These are phyloP conservation scores for Bombus cullumanus DNA, from an alignment of 1,140 invertebrate genomes.

Conservation along the genomic window DNA sequence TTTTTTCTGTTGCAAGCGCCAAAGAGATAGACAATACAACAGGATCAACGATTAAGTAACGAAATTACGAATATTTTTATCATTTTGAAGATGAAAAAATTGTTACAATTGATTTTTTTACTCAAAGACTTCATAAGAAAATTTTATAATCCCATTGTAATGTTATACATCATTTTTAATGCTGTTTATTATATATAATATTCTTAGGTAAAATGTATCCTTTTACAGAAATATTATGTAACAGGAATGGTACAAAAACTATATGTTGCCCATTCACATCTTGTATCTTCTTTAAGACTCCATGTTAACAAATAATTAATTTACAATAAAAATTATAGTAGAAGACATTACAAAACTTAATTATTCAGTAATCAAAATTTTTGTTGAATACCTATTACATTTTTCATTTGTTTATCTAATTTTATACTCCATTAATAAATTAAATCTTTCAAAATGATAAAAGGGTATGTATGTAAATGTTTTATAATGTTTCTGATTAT, in stretches of 20 bases:
- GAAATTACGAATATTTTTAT: not conserved
- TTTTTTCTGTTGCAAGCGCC: too few species aligned
- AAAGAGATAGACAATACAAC: not conserved
- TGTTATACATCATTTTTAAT: slow-evolving; percentile 2
- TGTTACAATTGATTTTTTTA: not conserved
- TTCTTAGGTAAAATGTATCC: slow-evolving; percentile 5
- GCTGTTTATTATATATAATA: not conserved
- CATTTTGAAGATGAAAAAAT: not conserved
- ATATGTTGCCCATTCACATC: not conserved
- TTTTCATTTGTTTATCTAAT: not conserved
- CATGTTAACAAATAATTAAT: slow-evolving; percentile 4
- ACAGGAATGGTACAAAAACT: slow-evolving; percentile 47
- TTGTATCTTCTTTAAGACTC: slow-evolving; percentile 12
- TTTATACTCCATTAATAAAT: not conserved
- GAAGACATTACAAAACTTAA: not conserved
- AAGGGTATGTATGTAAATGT: not conserved
- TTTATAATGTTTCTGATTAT: not conserved
- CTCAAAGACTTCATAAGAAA: not conserved
- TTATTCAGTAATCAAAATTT: not conserved
- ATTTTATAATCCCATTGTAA: slow-evolving; percentile 36
- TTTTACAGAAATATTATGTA: slow-evolving; percentile 50
- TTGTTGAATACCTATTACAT: not conserved
- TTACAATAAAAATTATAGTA: not conserved
- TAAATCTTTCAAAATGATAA: not conserved
- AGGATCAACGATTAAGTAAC: not conserved